A percentile compares a stretch with the other conserved stretches of the same genome.
Evolutionary conservation across 2,888 invertebrate species (phyloP).

Genomic region (Halocaridina rubra): DNA sequence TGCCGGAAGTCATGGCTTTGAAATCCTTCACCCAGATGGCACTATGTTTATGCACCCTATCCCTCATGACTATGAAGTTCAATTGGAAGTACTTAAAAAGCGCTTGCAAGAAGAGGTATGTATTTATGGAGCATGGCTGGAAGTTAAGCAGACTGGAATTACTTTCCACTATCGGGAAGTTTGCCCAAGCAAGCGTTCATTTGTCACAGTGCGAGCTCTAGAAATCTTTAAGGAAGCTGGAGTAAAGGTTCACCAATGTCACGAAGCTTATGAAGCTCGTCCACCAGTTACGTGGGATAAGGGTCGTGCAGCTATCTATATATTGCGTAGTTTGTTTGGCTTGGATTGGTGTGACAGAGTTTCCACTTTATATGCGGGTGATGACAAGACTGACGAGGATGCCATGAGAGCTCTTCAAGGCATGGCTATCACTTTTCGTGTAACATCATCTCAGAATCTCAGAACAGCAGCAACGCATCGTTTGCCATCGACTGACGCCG

Average conservation of each 20-base stretch:
- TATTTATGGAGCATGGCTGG: slow-evolving; percentile 70
- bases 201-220: slow-evolving; percentile 67
- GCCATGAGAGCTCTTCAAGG: slow-evolving; percentile 69
- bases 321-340: slow-evolving; percentile 88
- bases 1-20: slow-evolving; percentile 70
- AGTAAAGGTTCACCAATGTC: slow-evolving; percentile 71
- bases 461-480: slow-evolving; percentile 89
- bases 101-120: slow-evolving; percentile 76
- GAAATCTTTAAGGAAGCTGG: slow-evolving; percentile 68
- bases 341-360: slow-evolving; percentile 86
- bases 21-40: slow-evolving; percentile 70
- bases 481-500: slow-evolving; percentile 88
- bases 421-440: slow-evolving; percentile 92
- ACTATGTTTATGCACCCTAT: slow-evolving; percentile 69
- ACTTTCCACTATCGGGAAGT: slow-evolving; percentile 70
- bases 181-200: slow-evolving; percentile 66
- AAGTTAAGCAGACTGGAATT: slow-evolving; percentile 69
- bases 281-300: slow-evolving; percentile 94
- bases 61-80: slow-evolving; percentile 68
- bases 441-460: slow-evolving; percentile 84
- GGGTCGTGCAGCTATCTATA: slow-evolving; percentile 89
- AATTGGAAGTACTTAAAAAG: slow-evolving; percentile 71
- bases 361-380: slow-evolving; percentile 69
- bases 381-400: slow-evolving; percentile 68
- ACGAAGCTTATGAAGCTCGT: slow-evolving; percentile 89